Percentiles rank a stretch among this genome's conserved stretches.
These are phyloP conservation scores for Apogon talboti DNA, from an alignment of 2,797 vertebrate genomes.

Conservation along the genomic window DNA sequence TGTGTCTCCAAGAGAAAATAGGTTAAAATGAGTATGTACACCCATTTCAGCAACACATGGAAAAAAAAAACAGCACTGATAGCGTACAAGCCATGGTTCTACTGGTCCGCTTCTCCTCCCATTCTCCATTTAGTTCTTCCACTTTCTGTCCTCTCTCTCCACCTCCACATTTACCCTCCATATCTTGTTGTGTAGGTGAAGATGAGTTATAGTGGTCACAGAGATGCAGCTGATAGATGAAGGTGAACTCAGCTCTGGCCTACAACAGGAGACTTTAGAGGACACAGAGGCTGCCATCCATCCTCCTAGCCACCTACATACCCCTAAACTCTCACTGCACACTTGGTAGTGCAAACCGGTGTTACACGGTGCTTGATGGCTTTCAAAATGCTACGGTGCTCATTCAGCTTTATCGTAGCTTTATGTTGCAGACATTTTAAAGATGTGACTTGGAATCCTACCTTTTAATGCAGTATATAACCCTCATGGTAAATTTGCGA, in stretches of 20 bases:
- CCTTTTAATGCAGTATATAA: background rate
- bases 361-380: conserved; percentile 9
- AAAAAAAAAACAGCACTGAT: background rate
- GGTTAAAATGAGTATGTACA: conserved; percentile 1
- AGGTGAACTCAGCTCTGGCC: conserved; percentile 78
- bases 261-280: conserved; percentile 77
- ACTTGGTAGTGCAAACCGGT: conserved; percentile 11
- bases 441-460: background rate
- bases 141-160: conserved; percentile 32
- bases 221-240: conserved; percentile 80
- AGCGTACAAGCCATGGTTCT: conserved; percentile 8
- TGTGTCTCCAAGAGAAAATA: conserved; percentile 2
- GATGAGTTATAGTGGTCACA: conserved; percentile 80
- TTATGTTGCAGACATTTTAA: background rate
- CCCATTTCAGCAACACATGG: background rate
- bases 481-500: conserved; percentile 6
- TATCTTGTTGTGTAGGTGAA: conserved; percentile 74
- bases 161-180: conserved; percentile 55
- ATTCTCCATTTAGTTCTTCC: conserved; percentile 32
- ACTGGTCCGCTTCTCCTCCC: background rate
- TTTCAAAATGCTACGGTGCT: conserved; percentile 17
- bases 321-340: conserved; percentile 49
- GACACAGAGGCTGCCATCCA: conserved; percentile 79
- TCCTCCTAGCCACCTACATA: conserved; percentile 72
- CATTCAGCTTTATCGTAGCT: background rate